Percentiles rank a stretch among this genome's conserved stretches.
Conservation (phyloP, 2,113 vertebrate genomes). For the zebrafish (Danio rerio) region DNA sequence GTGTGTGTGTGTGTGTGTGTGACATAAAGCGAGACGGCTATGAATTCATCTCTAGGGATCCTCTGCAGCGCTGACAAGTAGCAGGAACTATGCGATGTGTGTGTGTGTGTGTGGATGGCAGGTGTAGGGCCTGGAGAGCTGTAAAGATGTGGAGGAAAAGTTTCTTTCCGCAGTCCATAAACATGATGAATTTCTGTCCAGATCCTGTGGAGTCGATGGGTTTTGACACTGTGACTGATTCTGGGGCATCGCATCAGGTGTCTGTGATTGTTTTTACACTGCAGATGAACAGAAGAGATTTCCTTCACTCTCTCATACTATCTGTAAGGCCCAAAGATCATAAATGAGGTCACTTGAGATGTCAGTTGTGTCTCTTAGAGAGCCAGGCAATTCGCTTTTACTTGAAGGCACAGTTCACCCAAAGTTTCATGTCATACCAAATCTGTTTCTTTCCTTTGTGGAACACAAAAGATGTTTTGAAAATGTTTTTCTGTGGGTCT, state of each 20-base stretch:
- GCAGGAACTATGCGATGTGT: conserved; percentile 36
- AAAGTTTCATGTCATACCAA: background rate
- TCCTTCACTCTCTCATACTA: background rate
- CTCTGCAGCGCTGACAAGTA: conserved; percentile 36
- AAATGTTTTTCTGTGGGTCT: background rate
- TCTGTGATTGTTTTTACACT: background rate
- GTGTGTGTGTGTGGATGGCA: conserved; percentile 33
- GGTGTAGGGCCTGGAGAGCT: conserved; percentile 42
- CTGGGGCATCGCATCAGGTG: conserved; percentile 39
- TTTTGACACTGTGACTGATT: conserved; percentile 28
- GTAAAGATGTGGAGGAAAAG: conserved; percentile 34
- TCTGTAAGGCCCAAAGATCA: background rate
- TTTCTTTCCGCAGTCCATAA: conserved; percentile 40
- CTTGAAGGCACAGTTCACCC: background rate
- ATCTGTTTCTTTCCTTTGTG: background rate
- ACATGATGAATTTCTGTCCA: conserved; percentile 59
- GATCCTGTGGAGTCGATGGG: conserved; percentile 4
- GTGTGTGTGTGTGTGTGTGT: conserved; percentile 11
- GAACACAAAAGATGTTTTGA: background rate
- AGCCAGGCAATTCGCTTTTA: background rate
- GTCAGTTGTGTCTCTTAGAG: background rate
- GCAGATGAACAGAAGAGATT: background rate
- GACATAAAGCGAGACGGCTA: conserved; percentile 27
- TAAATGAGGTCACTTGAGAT: conserved; percentile 5
- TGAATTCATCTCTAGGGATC: conserved; percentile 31